phyloP scores from a whole-genome alignment of 2,888 invertebrate species.

The Mactromeris polynyma region DNA sequence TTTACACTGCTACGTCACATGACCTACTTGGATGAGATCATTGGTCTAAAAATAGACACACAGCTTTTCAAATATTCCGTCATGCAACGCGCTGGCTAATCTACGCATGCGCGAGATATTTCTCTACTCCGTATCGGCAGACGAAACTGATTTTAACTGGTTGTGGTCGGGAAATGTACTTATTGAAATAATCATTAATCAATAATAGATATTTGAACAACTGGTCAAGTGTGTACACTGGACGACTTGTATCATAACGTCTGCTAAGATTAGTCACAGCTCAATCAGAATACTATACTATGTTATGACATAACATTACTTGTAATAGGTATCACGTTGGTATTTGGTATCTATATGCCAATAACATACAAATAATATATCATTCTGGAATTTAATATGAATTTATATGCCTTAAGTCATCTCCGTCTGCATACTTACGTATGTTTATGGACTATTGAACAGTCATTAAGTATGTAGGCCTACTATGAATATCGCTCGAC shows the following conservation, averaged over 20 bases:
- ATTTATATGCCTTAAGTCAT: too few species aligned
- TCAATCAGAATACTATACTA: neutral
- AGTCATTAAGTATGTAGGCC: neutral
- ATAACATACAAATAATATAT: neutral
- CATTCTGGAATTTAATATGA: neutral
- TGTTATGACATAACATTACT: neutral
- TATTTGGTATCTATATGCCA: neutral
- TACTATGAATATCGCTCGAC: too few species aligned
- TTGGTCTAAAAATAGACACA: constrained; percentile 61
- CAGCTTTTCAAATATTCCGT: constrained; percentile 24
- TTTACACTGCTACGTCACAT: constrained; percentile 66
- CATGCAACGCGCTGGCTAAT: constrained; percentile 14
- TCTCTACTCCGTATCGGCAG: constrained; percentile 12
- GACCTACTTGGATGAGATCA: constrained; percentile 65
- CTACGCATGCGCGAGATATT: constrained; percentile 60
- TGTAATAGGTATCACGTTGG: neutral
- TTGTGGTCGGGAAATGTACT: neutral
- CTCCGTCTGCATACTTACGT: neutral
- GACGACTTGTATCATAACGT: neutral
- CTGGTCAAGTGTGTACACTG: neutral
- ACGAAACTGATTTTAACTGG: constrained; percentile 36
- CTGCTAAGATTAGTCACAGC: neutral
- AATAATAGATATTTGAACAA: constrained; percentile 15
- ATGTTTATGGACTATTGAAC: neutral
- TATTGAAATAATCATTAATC: neutral